phyloP scores from a whole-genome alignment of 2,888 invertebrate species.

The Pasiphila rectangulata region DNA sequence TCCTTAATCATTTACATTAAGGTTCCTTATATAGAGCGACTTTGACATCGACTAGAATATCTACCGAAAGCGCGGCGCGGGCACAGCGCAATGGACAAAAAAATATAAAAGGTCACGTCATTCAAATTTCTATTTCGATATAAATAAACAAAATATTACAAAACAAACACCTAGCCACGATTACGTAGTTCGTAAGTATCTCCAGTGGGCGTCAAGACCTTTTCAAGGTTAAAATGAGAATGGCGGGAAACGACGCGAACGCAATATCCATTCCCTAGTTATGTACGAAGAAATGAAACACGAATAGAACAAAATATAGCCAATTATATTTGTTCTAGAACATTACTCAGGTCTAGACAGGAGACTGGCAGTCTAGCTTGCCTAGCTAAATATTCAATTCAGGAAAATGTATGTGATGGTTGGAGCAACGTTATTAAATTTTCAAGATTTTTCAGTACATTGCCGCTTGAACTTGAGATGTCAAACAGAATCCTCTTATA shows the following conservation, averaged over 20 bases:
- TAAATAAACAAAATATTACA: not conserved
- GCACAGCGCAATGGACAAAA: no score
- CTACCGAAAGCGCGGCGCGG: no score
- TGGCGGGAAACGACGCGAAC: constrained; percentile 61
- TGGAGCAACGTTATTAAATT: not conserved
- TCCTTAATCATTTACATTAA: no score
- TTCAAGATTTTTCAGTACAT: constrained; percentile 19
- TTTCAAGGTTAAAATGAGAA: constrained; percentile 62
- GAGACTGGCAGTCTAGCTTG: constrained; percentile 54
- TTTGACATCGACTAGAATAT: no score
- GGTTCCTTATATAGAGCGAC: no score
- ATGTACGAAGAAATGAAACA: not conserved
- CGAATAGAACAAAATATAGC: constrained; percentile 4
- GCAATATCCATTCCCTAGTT: constrained; percentile 35
- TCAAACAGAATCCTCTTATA: not conserved
- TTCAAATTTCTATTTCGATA: no score
- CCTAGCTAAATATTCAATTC: constrained; percentile 32
- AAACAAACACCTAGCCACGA: not conserved
- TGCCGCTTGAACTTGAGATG: constrained; percentile 14
- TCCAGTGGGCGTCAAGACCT: constrained; percentile 50
- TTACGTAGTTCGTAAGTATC: not conserved
- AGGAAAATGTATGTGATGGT: constrained; percentile 20
- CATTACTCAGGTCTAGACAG: constrained; percentile 29
- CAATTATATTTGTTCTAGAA: constrained; percentile 27
- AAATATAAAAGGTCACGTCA: no score